Conservation (phyloP, 2,113 vertebrate species). For the Tragelaphus strepsiceros region DNA sequence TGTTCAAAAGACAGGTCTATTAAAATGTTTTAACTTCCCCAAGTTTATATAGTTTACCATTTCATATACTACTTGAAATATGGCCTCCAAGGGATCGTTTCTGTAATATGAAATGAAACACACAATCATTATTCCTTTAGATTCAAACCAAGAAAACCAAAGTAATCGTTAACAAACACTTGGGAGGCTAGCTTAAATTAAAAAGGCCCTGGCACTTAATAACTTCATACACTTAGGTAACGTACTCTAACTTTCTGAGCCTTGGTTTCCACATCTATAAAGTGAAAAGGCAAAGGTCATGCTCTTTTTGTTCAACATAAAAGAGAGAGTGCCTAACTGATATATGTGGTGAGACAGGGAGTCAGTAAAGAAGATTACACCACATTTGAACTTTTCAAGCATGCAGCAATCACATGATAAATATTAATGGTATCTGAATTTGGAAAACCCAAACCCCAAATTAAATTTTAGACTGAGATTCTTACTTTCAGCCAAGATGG, state of each 20-base stretch:
- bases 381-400: not conserved
- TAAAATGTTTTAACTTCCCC: slow-evolving; percentile 16
- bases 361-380: not conserved
- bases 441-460: not conserved
- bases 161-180: not conserved
- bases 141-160: not conserved
- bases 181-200: not conserved
- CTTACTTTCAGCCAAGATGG: not conserved
- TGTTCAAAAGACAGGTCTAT: not conserved
- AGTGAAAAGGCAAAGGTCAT: slow-evolving; percentile 2
- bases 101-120: not conserved
- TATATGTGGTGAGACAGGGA: not conserved
- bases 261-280: not conserved
- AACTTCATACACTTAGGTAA: not conserved
- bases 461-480: not conserved
- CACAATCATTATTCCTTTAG: not conserved
- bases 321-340: not conserved
- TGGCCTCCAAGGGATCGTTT: not conserved
- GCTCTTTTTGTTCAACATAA: not conserved
- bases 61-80: not conserved
- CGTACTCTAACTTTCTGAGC: not conserved
- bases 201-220: not conserved
- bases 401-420: not conserved
- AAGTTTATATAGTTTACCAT: not conserved
- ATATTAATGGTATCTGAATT: not conserved